These are phyloP conservation scores for Peromyscus californicus DNA, from an alignment of 2,113 vertebrate species.

Conservation along the genomic window DNA sequence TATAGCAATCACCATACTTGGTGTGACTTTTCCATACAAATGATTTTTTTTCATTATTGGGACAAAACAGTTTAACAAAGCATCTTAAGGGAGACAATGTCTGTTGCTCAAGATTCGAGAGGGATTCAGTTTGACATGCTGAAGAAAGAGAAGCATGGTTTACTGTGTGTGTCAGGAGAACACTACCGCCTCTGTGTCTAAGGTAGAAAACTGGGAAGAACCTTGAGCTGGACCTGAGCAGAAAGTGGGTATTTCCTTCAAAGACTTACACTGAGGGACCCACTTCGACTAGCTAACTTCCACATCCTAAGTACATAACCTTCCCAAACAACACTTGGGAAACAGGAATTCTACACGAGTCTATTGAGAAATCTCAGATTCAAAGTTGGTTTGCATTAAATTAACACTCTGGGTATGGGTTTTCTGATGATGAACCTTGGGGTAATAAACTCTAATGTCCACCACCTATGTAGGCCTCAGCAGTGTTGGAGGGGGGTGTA, in stretches of 20 bases:
- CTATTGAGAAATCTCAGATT: neutral
- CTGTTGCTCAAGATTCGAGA: neutral
- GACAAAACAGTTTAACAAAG: neutral
- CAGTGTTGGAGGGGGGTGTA: accelerated
- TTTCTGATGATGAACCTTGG: neutral
- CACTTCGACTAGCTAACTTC: neutral
- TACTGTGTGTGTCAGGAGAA: neutral
- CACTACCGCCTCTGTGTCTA: neutral
- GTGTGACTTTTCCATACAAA: neutral
- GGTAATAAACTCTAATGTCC: neutral
- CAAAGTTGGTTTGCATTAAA: neutral
- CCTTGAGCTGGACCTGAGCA: neutral
- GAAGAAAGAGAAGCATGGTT: neutral
- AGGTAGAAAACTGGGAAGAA: neutral
- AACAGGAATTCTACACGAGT: neutral
- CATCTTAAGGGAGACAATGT: neutral
- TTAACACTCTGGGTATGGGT: neutral
- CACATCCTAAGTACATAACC: neutral
- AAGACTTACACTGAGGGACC: neutral
- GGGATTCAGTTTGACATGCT: neutral
- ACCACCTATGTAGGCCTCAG: neutral
- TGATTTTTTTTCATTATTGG: neutral
- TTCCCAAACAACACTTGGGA: neutral
- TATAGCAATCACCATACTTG: neutral
- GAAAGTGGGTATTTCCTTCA: neutral